Evolutionary conservation across 64 coral and sea anemone species (phyloP).

Genomic region (Pocillopora damicornis): DNA sequence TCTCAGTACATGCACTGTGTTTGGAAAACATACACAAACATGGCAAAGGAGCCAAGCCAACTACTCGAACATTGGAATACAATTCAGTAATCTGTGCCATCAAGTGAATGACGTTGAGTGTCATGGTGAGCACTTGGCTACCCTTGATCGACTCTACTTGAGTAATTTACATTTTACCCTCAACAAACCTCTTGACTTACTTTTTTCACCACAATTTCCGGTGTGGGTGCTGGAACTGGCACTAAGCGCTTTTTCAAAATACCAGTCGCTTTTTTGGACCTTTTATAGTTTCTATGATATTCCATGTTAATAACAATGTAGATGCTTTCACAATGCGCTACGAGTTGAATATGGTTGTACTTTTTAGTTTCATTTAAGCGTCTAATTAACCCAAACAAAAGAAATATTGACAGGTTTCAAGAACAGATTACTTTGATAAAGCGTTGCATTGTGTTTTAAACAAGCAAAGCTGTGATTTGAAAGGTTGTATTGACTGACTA

Average conservation of each 20-base stretch:
- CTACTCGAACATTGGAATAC: too few species aligned
- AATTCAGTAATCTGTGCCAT: too few species aligned
- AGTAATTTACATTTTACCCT: neutral
- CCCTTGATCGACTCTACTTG: too few species aligned
- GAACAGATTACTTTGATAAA: neutral
- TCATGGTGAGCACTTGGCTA: too few species aligned
- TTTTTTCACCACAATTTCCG: neutral
- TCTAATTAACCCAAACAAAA: slow-evolving; percentile 5
- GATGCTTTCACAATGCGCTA: neutral
- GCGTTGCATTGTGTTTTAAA: slow-evolving; percentile 20
- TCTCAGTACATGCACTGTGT: too few species aligned
- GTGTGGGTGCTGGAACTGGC: neutral
- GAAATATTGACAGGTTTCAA: slow-evolving; percentile 1
- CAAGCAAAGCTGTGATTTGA: slow-evolving; percentile 3
- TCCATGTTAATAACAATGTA: slow-evolving; percentile 4
- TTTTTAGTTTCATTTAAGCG: slow-evolving; percentile 13
- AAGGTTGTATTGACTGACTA: neutral
- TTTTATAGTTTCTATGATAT: neutral
- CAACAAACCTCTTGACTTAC: neutral
- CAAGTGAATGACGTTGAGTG: too few species aligned
- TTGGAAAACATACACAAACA: too few species aligned
- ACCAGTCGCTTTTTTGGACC: neutral
- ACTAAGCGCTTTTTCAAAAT: slow-evolving; percentile 6
- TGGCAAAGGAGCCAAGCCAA: too few species aligned
- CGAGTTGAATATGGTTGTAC: neutral